These are phyloP conservation scores for Ptiloglossa arizonensis DNA, from an alignment of 1,140 invertebrate species.

Conservation along the genomic window DNA sequence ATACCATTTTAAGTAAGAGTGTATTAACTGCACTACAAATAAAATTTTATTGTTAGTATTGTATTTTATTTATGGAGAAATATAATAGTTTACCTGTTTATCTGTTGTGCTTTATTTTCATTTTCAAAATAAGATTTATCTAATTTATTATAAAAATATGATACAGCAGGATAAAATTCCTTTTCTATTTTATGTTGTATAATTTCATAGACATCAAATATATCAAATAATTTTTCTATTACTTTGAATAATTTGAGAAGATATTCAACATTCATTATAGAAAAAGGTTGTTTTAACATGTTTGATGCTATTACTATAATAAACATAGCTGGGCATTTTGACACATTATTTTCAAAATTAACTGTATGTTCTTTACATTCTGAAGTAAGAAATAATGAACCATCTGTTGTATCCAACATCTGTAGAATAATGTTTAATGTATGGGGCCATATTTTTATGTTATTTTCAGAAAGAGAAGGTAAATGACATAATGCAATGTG, in stretches of 20 bases:
- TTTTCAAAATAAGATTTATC: slow-evolving; percentile 78
- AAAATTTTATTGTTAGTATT: slow-evolving; percentile 24
- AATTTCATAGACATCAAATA: slow-evolving; percentile 73
- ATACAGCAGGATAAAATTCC: slow-evolving; percentile 73
- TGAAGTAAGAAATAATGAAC: slow-evolving; percentile 69
- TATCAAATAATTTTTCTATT: slow-evolving; percentile 72
- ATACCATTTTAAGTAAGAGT: slow-evolving; percentile 74
- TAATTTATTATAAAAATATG: slow-evolving; percentile 76
- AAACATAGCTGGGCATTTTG: slow-evolving; percentile 69
- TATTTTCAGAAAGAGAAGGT: slow-evolving; percentile 57
- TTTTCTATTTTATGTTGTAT: slow-evolving; percentile 64
- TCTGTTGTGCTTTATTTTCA: slow-evolving; percentile 75
- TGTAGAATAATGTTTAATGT: slow-evolving; percentile 72
- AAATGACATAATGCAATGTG: slow-evolving; percentile 71
- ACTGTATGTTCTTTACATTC: slow-evolving; percentile 65
- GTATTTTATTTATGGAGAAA: slow-evolving; percentile 17
- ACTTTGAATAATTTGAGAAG: slow-evolving; percentile 70
- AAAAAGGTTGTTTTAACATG: slow-evolving; percentile 76
- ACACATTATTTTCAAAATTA: slow-evolving; percentile 55
- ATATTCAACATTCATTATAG: slow-evolving; percentile 75
- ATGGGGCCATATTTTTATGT: slow-evolving; percentile 74
- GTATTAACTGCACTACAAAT: slow-evolving; percentile 72
- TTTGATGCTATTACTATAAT: slow-evolving; percentile 70
- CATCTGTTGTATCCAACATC: slow-evolving; percentile 74
- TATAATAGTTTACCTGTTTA: slow-evolving; percentile 72